Base-by-base conservation (phyloP, 2,888 invertebrate species). In the Boloria selene region DNA sequence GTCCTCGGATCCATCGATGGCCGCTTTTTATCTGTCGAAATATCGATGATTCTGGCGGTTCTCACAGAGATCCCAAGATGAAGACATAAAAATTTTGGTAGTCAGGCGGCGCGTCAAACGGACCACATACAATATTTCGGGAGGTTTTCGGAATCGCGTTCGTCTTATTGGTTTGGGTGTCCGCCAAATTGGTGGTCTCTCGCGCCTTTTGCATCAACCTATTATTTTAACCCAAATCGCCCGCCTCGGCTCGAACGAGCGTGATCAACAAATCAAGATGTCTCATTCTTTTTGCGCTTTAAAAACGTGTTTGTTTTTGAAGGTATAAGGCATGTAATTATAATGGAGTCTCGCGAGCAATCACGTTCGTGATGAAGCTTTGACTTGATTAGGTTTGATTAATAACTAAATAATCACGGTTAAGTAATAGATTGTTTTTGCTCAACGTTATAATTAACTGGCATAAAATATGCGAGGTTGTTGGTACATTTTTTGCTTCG, bases 81-180 rank as follows among this genome's bases (percentile, higher is more conserved):
- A 91, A 92, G 92, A 92, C 91, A 89, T 92, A 91, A 90, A 89
- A 87, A 87, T 90, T 86, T 87, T 82, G 82, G 81, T 77, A 80
- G 79, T 77, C 77, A 75, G 70, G 85, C 90, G 91, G 90, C 83
- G 82, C 82, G 82, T 88, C 90, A 87, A 90, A 90, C 69, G 75
- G 87, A 87, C 90, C 90, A 87, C 91, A 89, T 88, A 81, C 85
- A 85, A 85, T 85, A 88, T 87, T 82, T 84, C 80, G 81, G 82
- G 81, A 76, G 78, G 76, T 85, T 84, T 79, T 80, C 79, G 81
- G 82, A 81, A 81, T 78, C 78, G 78, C 80, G 78, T 75, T 80
- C 75, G 69, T 79, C 74, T 83, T 80, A 78, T 84, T 83, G 75
- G 79, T 77, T 77, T 79, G 78, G 82, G 79, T 80, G 81, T 82